Conservation (phyloP, 2,797 vertebrate genomes). For the Muscicapa comitata region DNA sequence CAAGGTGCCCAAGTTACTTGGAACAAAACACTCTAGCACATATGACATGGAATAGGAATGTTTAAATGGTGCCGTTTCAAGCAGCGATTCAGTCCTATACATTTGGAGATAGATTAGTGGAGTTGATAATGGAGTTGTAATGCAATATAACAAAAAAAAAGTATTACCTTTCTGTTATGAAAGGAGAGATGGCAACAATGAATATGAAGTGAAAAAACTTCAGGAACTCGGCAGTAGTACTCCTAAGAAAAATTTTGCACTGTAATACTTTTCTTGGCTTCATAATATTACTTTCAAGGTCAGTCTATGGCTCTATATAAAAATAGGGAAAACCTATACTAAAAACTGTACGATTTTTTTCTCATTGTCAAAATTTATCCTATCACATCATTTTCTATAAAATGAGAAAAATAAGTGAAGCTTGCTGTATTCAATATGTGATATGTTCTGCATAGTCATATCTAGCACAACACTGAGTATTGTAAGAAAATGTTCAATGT, state of each 20-base stretch:
- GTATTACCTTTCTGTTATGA: not conserved
- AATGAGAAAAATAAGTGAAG: not conserved
- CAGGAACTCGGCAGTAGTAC: not conserved
- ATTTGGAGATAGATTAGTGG: not conserved
- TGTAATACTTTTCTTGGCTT: not conserved
- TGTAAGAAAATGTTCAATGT: not conserved
- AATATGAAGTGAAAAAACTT: not conserved
- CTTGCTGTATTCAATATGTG: not conserved
- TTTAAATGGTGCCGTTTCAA: not conserved
- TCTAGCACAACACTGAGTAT: not conserved
- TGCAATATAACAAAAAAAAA: not conserved
- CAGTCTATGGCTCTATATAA: not conserved
- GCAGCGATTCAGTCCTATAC: not conserved
- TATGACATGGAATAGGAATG: not conserved
- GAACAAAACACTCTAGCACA: not conserved
- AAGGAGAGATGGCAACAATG: not conserved
- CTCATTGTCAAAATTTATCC: not conserved
- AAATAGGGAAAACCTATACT: not conserved
- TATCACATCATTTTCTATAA: not conserved
- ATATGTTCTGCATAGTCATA: not conserved
- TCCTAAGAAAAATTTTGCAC: not conserved
- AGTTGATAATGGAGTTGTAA: not conserved
- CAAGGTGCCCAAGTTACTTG: not conserved
- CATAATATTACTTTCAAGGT: not conserved
- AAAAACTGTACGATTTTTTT: not conserved